phyloP scores from a whole-genome alignment of 2,113 vertebrate species.

The Protobothrops mucrosquamatus region DNA sequence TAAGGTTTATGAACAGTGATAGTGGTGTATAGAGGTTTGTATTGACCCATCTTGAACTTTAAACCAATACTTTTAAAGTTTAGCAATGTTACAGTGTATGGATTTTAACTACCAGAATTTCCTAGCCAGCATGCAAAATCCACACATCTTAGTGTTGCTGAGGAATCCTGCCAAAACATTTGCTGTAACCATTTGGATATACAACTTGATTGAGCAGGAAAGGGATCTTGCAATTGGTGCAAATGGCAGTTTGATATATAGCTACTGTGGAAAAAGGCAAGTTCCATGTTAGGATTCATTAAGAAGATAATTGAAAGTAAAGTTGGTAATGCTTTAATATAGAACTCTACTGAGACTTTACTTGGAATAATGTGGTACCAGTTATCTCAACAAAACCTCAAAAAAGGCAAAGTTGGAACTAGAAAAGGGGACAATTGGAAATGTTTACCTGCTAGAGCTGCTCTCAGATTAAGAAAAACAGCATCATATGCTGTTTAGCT shows the following conservation, averaged over 20 bases:
- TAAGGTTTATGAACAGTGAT: background rate
- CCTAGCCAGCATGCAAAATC: background rate
- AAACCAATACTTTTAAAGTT: no score
- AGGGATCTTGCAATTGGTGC: background rate
- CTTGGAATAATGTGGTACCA: background rate
- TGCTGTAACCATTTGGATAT: background rate
- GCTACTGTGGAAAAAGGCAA: background rate
- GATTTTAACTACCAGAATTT: background rate
- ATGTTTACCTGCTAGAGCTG: background rate
- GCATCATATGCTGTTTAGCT: background rate
- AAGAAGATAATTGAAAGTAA: background rate
- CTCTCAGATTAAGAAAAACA: background rate
- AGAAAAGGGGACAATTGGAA: background rate
- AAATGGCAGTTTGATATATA: background rate
- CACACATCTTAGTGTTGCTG: background rate
- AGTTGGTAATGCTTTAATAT: background rate
- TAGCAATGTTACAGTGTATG: background rate
- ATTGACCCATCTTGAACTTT: background rate
- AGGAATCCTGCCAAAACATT: background rate
- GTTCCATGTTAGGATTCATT: background rate
- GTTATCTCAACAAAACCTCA: background rate
- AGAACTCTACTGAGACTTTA: background rate
- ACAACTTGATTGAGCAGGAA: background rate
- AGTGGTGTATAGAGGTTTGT: background rate
- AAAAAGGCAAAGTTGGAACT: background rate